Evolutionary conservation across 1,140 invertebrate species (phyloP).

Genomic region (Pissodes strobi): DNA sequence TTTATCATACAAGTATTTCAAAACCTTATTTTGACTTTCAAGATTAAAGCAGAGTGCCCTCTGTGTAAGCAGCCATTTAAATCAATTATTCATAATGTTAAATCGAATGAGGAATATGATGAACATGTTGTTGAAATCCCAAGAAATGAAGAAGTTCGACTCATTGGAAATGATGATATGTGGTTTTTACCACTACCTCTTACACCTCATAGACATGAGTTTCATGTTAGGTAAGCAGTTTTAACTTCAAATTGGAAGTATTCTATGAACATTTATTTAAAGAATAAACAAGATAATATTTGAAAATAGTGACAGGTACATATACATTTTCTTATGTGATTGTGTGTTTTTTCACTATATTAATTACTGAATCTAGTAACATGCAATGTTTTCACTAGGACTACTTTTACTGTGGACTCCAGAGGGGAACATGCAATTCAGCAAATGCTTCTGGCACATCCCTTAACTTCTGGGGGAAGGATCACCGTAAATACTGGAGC

Average conservation of each 20-base stretch:
- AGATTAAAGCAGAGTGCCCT: constrained; percentile 91
- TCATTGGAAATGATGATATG: constrained; percentile 39
- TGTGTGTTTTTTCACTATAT: too few species aligned
- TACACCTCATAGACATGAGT: constrained; percentile 47
- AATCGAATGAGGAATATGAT: constrained; percentile 85
- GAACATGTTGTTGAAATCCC: constrained; percentile 64
- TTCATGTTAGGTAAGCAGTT: constrained; percentile 51
- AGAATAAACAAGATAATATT: too few species aligned
- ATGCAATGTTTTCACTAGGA: too few species aligned
- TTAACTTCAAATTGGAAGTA: neutral
- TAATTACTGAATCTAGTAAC: too few species aligned
- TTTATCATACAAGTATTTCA: neutral
- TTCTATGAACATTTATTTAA: neutral
- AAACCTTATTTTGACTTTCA: constrained; percentile 29
- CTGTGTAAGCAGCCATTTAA: constrained; percentile 90
- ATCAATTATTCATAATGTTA: constrained; percentile 90
- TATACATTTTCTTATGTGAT: too few species aligned
- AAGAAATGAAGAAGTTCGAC: constrained; percentile 28
- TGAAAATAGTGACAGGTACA: too few species aligned
- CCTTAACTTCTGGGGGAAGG: constrained; percentile 48
- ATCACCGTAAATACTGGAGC: constrained; percentile 37
- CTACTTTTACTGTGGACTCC: constrained; percentile 63
- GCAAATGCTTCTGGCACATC: constrained; percentile 60
- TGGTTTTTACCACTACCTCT: constrained; percentile 43
- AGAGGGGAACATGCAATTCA: constrained; percentile 60